These are phyloP conservation scores for Leptopilina drosophilae DNA, from an alignment of 2,888 invertebrate species.

Conservation along the genomic window DNA sequence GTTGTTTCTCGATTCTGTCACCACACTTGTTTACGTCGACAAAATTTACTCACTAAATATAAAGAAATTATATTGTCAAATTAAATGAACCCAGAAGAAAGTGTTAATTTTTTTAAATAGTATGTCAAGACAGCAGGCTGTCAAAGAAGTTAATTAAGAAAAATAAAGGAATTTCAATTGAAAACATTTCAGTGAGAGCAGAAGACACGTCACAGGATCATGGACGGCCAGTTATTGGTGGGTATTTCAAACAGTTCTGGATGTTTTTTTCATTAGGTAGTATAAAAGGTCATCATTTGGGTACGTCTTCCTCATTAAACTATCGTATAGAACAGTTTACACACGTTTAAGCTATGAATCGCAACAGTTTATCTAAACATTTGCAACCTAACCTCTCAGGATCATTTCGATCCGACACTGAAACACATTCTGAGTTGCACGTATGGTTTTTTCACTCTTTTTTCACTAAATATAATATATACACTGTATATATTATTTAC, in stretches of 20 bases:
- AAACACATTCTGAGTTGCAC: slow-evolving; percentile 52
- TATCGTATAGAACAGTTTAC: slow-evolving; percentile 19
- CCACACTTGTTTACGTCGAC: no score
- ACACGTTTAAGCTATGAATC: slow-evolving; percentile 28
- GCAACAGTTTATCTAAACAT: neutral
- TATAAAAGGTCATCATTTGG: slow-evolving; percentile 54
- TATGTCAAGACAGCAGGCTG: no score
- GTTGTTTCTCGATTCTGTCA: no score
- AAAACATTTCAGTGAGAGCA: slow-evolving; percentile 5
- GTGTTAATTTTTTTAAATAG: no score
- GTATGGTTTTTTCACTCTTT: slow-evolving; percentile 53
- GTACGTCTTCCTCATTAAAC: slow-evolving; percentile 22
- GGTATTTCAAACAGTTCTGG: slow-evolving; percentile 54
- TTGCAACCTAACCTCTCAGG: slow-evolving; percentile 44
- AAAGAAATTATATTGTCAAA: no score
- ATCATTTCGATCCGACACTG: slow-evolving; percentile 49
- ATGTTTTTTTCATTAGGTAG: slow-evolving; percentile 35
- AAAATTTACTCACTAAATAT: no score
- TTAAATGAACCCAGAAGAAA: no score
- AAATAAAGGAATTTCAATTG: no score
- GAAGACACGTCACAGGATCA: slow-evolving; percentile 61
- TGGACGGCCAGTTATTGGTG: slow-evolving; percentile 72
- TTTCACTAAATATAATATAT: slow-evolving; percentile 50
- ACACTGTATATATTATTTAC: slow-evolving; percentile 25
- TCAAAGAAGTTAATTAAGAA: no score